A percentile compares a stretch with the other conserved stretches of the same genome.
These are phyloP conservation scores for Scelioninae gen. 1 DNA, from an alignment of 2,888 invertebrate species.

Conservation along the genomic window DNA sequence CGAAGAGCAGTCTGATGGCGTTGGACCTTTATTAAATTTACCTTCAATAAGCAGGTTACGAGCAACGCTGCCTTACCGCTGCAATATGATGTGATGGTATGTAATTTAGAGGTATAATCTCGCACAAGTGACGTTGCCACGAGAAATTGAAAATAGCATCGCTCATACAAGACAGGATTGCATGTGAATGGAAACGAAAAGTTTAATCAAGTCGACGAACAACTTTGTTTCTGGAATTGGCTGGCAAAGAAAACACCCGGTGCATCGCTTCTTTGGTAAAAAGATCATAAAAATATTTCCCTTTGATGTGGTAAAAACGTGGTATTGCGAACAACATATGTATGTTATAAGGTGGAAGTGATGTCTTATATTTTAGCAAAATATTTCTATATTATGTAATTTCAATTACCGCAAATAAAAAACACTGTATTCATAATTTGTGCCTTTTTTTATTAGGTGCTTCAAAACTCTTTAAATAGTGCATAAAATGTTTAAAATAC, in stretches of 20 bases:
- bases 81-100: constrained; percentile 67
- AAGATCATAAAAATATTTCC: not conserved
- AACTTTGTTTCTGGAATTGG: constrained; percentile 41
- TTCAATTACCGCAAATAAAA: no score
- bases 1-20: constrained; percentile 61
- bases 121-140: constrained; percentile 32
- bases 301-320: not conserved
- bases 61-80: constrained; percentile 61
- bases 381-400: no score
- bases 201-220: constrained; percentile 56
- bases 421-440: no score
- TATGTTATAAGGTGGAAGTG: no score
- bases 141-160: constrained; percentile 71
- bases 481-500: no score
- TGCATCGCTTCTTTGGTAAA: not conserved
- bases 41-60: constrained; percentile 74
- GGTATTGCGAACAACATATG: not conserved
- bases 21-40: constrained; percentile 74
- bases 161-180: constrained; percentile 68
- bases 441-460: no score
- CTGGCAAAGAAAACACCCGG: not conserved
- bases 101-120: constrained; percentile 62
- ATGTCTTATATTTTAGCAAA: no score
- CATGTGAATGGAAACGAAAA: constrained; percentile 67
- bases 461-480: no score